Base-by-base conservation (phyloP, 2,113 vertebrate species). In the Chionodraco myersi region DNA sequence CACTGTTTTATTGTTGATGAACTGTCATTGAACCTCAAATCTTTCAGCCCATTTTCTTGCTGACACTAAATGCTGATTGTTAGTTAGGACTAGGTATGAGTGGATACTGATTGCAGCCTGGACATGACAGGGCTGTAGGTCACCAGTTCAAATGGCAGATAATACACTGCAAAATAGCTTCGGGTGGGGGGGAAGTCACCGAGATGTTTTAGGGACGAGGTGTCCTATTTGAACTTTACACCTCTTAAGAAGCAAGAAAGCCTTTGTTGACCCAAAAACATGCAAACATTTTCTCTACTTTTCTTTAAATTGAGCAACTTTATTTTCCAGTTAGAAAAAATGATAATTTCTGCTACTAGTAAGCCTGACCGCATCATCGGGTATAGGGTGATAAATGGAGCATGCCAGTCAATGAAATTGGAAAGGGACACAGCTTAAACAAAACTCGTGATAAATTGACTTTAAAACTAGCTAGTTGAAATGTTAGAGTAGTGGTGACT, bases 71-170 rank as follows among this genome's bases (percentile, higher is more conserved):
- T n/a, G 56, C 53, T 64, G 34, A 47, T 69, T 77, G 64, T 82
- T 75, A 1, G 15, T 59, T 18, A 7, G 58, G 12, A 26, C 21
- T 5, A 51, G 23, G n/a, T 81, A 52, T 48, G 53, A 68, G 54
- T 60, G 21, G 61, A 44, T 47, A 15, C 26, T 44, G 65, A 58
- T 67, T 65, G 63, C 51, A 53, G 56, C 34, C 26, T 57, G 15
- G 16, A 60, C 60, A 64, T 75, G 67, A 64, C 77, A 44, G 51
- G 26, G 21, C 68, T 79, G 68, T 68, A 57, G 11, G 82, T 75
- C 72, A 85, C 44, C 3, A n/a, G 79, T 59, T 79, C 41, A 69
- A 64, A 88, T 83, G 58, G 77, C 80, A 67, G 60, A 76, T 6
- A 30, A 30, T 30, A 30, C 30, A 30, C 26, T 7, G 13, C 15